phyloP scores from a whole-genome alignment of 2,888 invertebrate genomes.

The Lepidocyrtoides sp. region DNA sequence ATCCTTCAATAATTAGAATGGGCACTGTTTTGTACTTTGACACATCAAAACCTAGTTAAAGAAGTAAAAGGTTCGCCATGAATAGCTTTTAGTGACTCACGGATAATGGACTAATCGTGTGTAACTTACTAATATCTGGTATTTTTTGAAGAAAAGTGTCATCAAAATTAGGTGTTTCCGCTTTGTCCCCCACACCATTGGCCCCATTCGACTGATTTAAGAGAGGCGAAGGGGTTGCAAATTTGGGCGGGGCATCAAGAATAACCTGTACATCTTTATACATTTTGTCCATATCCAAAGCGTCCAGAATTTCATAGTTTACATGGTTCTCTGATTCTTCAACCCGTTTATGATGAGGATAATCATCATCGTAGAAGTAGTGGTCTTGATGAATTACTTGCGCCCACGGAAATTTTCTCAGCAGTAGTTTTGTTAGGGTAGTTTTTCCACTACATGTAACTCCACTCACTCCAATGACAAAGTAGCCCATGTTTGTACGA shows the following conservation, averaged over 20 bases:
- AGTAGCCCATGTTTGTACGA: slow-evolving; percentile 77
- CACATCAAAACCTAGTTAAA: slow-evolving; percentile 80
- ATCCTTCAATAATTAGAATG: slow-evolving; percentile 83
- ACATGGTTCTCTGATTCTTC: slow-evolving; percentile 83
- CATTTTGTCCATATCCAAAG: slow-evolving; percentile 83
- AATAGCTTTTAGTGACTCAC: too few species aligned
- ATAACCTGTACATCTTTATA: slow-evolving; percentile 80
- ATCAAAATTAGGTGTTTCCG: slow-evolving; percentile 83
- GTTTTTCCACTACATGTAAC: slow-evolving; percentile 84
- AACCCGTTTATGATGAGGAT: slow-evolving; percentile 76
- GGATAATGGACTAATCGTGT: too few species aligned
- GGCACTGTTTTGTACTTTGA: slow-evolving; percentile 81
- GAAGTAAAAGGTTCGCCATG: too few species aligned
- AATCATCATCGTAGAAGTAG: slow-evolving; percentile 83
- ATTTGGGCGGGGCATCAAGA: slow-evolving; percentile 65
- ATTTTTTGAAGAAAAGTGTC: slow-evolving; percentile 74
- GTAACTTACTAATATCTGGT: slow-evolving; percentile 74
- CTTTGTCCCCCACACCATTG: slow-evolving; percentile 41
- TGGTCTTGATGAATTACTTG: slow-evolving; percentile 82
- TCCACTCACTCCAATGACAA: slow-evolving; percentile 84
- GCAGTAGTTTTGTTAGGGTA: slow-evolving; percentile 80
- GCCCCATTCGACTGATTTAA: background rate
- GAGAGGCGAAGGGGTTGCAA: background rate
- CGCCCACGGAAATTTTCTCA: slow-evolving; percentile 82
- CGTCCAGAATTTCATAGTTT: slow-evolving; percentile 81